Evolutionary conservation across 2,797 vertebrate species (phyloP).

Genomic region (Gadopsis marmoratus): DNA sequence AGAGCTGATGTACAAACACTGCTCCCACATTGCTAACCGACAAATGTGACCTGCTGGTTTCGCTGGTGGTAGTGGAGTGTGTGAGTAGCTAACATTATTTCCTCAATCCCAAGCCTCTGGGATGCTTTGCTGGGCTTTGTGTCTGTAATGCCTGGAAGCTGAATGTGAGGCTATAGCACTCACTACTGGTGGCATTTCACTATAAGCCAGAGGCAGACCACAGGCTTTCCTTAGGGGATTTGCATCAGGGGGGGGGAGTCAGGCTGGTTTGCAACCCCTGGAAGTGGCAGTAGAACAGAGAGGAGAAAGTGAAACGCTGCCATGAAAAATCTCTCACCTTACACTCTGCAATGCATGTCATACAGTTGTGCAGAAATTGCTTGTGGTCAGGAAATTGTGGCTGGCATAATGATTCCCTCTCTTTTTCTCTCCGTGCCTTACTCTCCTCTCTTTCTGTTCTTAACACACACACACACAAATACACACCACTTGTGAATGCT

Average conservation of each 20-base stretch:
- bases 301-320: constrained; percentile 58
- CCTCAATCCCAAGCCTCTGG: constrained; percentile 72
- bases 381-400: constrained; percentile 61
- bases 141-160: constrained; percentile 73
- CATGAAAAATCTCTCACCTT: constrained; percentile 74
- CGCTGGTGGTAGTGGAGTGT: constrained; percentile 35
- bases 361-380: constrained; percentile 65
- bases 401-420: constrained; percentile 49
- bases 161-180: constrained; percentile 73
- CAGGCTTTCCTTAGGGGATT: constrained; percentile 77
- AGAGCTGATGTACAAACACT: constrained; percentile 37
- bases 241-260: constrained; percentile 61
- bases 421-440: constrained; percentile 15
- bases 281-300: constrained; percentile 72
- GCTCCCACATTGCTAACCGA: constrained; percentile 19
- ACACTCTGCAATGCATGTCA: constrained; percentile 58
- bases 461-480: constrained; percentile 1
- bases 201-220: constrained; percentile 77
- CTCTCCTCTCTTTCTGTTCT: not conserved
- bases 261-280: constrained; percentile 66
- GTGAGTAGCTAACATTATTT: constrained; percentile 68
- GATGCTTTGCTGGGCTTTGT: constrained; percentile 74
- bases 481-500: constrained; percentile 16
- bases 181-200: constrained; percentile 78
- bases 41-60: constrained; percentile 49